Evolutionary conservation across 2,888 invertebrate genomes (phyloP), one percentile per base, ranked within the genome.

Genomic region (Tenthredo notha): DNA sequence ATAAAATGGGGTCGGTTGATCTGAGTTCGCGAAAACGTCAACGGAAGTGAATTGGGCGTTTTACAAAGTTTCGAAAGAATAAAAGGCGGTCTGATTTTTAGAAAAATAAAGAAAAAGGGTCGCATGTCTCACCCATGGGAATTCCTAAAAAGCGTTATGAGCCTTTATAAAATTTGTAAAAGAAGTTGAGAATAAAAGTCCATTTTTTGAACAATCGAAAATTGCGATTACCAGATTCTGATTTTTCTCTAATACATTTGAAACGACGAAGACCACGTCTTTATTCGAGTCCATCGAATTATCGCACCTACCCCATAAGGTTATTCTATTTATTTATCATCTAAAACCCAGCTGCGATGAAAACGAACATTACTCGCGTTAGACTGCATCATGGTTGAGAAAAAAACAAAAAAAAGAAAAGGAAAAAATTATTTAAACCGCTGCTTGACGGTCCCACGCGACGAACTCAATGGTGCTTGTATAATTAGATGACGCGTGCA

Each of bases 401-500:
- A 61, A 43, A n/a, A 74, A 10, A 43, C n/a, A 29, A 40, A 33
- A 33, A 33, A 33, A 43, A 29, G 25, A 50, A 50, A 75, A 37
- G 18, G 77, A 33, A 0, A 77, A 54, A 77, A 77, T 54, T 77
- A 50, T 54, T 29, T 54, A 50, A n/a, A 50, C 77, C 54, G 50
- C 7, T 54, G 29, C 25, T 50, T 18, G 18, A 50, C 25, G 50
- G 77, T 54, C 77, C 77, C 74, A 74, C 74, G 74, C 74, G 40
- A 43, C 74, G 40, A 25, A 74, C 33, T 43, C 40, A 80, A 80
- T 80, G 80, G 54, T 25, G 37, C 40, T 80, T 80, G 80, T 58
- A 80, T 58, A 80, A 80, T 80, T 80, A 65, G 58, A 80, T 61
- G 80, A 61, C 80, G 80, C 65, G 58, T 80, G 65, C 61, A 58